Evolutionary conservation across 2,797 vertebrate genomes (phyloP).

Genomic region (Bovichtus diacanthus): DNA sequence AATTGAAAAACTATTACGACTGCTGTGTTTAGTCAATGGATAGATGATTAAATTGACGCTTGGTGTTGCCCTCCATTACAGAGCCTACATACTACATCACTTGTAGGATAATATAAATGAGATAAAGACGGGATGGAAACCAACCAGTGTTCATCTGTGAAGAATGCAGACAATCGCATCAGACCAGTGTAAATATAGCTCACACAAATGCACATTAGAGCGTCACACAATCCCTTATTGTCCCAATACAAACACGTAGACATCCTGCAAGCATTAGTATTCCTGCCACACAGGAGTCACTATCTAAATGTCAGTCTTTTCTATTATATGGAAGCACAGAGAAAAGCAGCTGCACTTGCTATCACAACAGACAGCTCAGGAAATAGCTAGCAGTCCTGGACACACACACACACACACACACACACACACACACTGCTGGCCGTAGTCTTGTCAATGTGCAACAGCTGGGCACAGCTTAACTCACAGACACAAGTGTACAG

Average conservation of each 20-base stretch:
- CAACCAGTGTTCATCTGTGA: slow-evolving; percentile 5
- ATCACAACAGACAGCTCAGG: slow-evolving; percentile 69
- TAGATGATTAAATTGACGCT: slow-evolving; percentile 3
- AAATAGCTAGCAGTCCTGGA: slow-evolving; percentile 71
- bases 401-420: slow-evolving; percentile 31
- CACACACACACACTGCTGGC: slow-evolving; percentile 36
- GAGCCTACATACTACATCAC: neutral
- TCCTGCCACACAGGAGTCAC: slow-evolving; percentile 32
- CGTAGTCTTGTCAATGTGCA: slow-evolving; percentile 61
- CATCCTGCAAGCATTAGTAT: neutral
- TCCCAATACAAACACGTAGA: neutral
- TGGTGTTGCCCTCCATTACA: neutral
- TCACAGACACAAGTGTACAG: slow-evolving; percentile 62
- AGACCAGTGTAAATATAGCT: slow-evolving; percentile 1
- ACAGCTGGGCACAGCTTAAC: slow-evolving; percentile 72
- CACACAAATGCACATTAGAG: slow-evolving; percentile 24
- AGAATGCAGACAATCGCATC: slow-evolving; percentile 14
- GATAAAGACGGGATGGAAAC: slow-evolving; percentile 27
- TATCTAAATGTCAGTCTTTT: slow-evolving; percentile 39
- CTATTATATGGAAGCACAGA: slow-evolving; percentile 41
- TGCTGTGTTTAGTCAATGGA: slow-evolving; percentile 4
- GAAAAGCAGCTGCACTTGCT: slow-evolving; percentile 65
- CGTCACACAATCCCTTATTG: neutral
- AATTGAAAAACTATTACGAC: slow-evolving; percentile 22
- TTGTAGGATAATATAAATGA: slow-evolving; percentile 15